Conservation (phyloP, 37 sponge, comb jelly and placozoan genomes). For the Lycopodina hypogea region DNA sequence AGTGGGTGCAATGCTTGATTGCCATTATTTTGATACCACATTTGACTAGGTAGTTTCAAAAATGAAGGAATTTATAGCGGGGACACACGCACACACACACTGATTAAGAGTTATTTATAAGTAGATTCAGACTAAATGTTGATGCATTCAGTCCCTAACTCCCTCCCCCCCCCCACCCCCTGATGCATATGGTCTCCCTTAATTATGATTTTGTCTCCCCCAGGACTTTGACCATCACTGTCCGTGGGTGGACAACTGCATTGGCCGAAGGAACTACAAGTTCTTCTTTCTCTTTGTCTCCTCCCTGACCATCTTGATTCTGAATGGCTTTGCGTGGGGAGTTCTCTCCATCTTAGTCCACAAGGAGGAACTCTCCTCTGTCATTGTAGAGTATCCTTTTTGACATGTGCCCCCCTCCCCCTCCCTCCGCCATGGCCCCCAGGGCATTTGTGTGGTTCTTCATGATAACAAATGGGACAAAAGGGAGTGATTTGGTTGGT, state of each 20-base stretch:
- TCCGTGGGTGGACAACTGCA: constrained; percentile 99
- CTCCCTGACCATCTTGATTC: constrained; percentile 73
- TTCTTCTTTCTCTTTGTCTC: constrained; percentile 94
- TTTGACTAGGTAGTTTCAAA: too few relatives aligned
- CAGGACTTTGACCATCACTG: constrained; percentile 99
- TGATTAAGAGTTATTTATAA: too few relatives aligned
- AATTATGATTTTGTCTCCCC: too few relatives aligned
- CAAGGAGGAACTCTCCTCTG: constrained; percentile 20
- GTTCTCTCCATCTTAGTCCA: constrained; percentile 59
- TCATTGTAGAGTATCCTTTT: constrained; percentile 75
- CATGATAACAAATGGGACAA: not conserved
- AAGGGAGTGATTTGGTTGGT: not conserved
- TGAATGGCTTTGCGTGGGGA: constrained; percentile 70
- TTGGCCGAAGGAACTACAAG: constrained; percentile 95
- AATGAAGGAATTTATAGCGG: too few relatives aligned
- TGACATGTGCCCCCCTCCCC: not conserved
- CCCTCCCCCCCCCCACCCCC: too few relatives aligned
- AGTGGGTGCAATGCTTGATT: too few relatives aligned
- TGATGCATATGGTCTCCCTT: too few relatives aligned
- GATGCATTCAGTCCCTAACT: too few relatives aligned
- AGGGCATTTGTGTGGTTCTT: not conserved
- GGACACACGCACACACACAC: too few relatives aligned
- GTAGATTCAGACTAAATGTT: too few relatives aligned
- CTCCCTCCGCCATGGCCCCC: not conserved
- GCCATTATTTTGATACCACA: too few relatives aligned